Evolutionary conservation across 2,888 invertebrate species (phyloP), one percentile per base, ranked within the genome.

Genomic region (Panzeria rudis): DNA sequence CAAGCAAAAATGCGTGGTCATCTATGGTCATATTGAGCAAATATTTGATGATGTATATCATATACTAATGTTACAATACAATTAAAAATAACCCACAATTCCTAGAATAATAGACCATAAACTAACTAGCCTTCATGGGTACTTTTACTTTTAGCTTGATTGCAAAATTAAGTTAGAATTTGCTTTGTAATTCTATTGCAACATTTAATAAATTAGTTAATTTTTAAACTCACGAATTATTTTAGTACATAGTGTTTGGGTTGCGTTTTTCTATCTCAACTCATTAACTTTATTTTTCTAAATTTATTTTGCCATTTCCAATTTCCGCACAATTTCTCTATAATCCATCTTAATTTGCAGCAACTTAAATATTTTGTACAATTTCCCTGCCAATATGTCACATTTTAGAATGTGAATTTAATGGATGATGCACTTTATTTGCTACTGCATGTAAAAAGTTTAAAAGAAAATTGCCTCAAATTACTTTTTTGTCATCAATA

Each of bases 261-360:
- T n/a, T n/a, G n/a, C n/a, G n/a, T n/a, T n/a, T 20, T 4, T 35
- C 11, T 52, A 7, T 52, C 8, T n/a, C 29, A 32, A 52, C 2
- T 9, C 17, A 35, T 17, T n/a, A 29, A 59, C 15, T 35, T 35
- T 32, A 17, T 1, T 17, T 47, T 64, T 44, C 25, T 44, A 44
- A 64, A 44, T 44, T 13, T 44, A 4, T 29, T 64, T 38, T 35
- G 25, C 7, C n/a, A 56, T 59, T 68, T 47, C 29, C 62, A 56
- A 79, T 80, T 80, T 80, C 79, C 79, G 79, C 72, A 72, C 64
- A 80, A 80, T 80, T 72, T 80, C 47, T 29, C 47, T 29, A 32
- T 72, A 64, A 80, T 79, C 79, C 17, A 38, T 79, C 79, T 79
- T 64, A 79, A 79, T 79, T 62, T 79, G 64, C 35, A 11, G 11